Conservation (phyloP, 2,113 vertebrate species). For the Nothoprocta pentlandii region DNA sequence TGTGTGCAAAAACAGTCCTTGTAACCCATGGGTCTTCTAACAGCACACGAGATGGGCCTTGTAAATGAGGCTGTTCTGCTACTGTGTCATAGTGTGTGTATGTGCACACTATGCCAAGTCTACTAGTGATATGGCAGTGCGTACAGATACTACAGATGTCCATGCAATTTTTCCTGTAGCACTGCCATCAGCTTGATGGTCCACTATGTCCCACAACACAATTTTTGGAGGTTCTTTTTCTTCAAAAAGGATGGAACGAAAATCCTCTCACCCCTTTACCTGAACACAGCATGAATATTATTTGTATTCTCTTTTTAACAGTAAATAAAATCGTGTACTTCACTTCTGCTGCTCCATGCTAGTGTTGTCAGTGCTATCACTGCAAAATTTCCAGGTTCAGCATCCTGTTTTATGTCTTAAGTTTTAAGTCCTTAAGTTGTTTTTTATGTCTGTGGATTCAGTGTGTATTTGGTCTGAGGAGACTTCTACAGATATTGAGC, state of each 20-base stretch:
- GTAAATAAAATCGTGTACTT: not conserved
- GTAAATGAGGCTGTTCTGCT: not conserved
- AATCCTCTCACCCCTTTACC: not conserved
- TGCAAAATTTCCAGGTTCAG: not conserved
- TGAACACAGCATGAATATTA: not conserved
- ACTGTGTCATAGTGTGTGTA: not conserved
- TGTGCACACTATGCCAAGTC: not conserved
- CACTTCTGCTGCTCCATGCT: not conserved
- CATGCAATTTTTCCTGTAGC: not conserved
- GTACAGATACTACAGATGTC: not conserved
- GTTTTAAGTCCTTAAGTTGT: not conserved
- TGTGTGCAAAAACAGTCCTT: not conserved
- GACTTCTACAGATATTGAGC: not conserved
- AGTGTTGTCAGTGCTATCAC: not conserved
- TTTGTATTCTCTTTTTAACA: not conserved
- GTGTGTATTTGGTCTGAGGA: conserved; percentile 3
- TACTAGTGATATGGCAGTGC: not conserved
- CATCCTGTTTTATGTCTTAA: not conserved
- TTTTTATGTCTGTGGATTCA: not conserved
- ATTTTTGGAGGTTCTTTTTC: not conserved
- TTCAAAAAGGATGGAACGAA: not conserved
- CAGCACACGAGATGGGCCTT: not conserved
- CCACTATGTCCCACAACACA: not conserved
- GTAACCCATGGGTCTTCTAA: not conserved
- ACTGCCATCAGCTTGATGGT: accelerated